A percentile compares a stretch with the other conserved stretches of the same genome.
Evolutionary conservation across 2,888 invertebrate genomes (phyloP).

Genomic region (Thera britannica): DNA sequence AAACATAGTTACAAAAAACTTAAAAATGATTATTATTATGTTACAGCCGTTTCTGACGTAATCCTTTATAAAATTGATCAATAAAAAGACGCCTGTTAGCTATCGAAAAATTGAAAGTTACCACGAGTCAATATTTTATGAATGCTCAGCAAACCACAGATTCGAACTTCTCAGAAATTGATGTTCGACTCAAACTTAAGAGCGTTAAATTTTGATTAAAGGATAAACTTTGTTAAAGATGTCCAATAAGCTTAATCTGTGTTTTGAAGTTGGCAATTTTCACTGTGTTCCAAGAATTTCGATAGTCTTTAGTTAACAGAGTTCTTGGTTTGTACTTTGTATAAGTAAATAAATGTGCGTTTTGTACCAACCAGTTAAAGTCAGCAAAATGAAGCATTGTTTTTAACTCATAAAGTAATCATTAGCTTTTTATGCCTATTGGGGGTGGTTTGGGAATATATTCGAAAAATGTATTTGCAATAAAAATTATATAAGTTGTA

Average conservation of each 20-base stretch:
- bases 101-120: conserved; percentile 38
- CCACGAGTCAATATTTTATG: conserved; percentile 44
- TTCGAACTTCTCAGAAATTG: conserved; percentile 39
- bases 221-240: conserved; percentile 26
- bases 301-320: neutral
- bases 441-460: too few relatives aligned
- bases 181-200: conserved; percentile 37
- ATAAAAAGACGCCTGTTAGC: conserved; percentile 12
- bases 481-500: too few relatives aligned
- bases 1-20: too few relatives aligned
- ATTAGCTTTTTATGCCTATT: too few relatives aligned
- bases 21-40: neutral
- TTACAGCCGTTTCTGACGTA: conserved; percentile 24
- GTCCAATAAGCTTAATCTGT: conserved; percentile 7
- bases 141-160: conserved; percentile 37
- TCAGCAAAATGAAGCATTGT: too few relatives aligned
- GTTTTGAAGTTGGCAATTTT: conserved; percentile 8
- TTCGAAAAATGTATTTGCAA: too few relatives aligned
- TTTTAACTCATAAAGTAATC: too few relatives aligned
- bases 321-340: neutral
- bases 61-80: conserved; percentile 31
- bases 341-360: neutral
- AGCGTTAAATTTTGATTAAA: conserved; percentile 40
- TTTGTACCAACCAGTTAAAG: too few relatives aligned
- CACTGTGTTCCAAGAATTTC: neutral